These are phyloP conservation scores for Netelia virgata DNA, from an alignment of 2,888 invertebrate species.

Conservation along the genomic window DNA sequence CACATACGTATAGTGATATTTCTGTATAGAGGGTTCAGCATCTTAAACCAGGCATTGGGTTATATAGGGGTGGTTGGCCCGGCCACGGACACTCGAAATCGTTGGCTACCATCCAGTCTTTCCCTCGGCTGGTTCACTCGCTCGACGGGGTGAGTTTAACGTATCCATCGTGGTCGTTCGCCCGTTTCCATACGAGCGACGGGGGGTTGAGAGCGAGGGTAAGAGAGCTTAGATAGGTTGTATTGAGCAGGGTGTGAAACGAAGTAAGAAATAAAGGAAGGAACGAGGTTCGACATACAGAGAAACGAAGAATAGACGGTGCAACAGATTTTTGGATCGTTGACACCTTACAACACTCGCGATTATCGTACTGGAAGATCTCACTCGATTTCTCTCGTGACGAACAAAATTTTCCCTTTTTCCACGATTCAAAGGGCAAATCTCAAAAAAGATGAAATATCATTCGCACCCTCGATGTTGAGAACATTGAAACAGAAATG, in stretches of 20 bases:
- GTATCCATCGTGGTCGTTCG: conserved; percentile 72
- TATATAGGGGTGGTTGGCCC: conserved; percentile 61
- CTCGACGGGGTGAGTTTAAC: conserved; percentile 71
- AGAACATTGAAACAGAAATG: no score
- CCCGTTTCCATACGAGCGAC: conserved; percentile 29
- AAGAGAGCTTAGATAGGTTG: conserved; percentile 49
- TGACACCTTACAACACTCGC: conserved; percentile 12
- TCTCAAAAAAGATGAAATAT: no score
- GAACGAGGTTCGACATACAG: conserved; percentile 9
- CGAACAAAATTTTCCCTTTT: not conserved
- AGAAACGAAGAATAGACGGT: conserved; percentile 31
- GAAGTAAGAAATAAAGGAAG: conserved; percentile 62
- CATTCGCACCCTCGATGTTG: no score
- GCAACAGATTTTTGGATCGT: conserved; percentile 62
- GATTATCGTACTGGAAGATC: conserved; percentile 26
- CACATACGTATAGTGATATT: conserved; percentile 31
- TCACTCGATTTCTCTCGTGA: not conserved
- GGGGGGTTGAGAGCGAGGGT: conserved; percentile 16
- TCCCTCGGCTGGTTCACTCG: conserved; percentile 38
- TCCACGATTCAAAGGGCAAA: not conserved
- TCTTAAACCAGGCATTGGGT: conserved; percentile 68
- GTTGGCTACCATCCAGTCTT: conserved; percentile 79
- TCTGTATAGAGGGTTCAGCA: conserved; percentile 44
- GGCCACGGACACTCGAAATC: conserved; percentile 70
- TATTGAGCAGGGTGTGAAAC: conserved; percentile 56